Base-by-base conservation (phyloP, 1,140 invertebrate species). In the Andricus grossulariae region DNA sequence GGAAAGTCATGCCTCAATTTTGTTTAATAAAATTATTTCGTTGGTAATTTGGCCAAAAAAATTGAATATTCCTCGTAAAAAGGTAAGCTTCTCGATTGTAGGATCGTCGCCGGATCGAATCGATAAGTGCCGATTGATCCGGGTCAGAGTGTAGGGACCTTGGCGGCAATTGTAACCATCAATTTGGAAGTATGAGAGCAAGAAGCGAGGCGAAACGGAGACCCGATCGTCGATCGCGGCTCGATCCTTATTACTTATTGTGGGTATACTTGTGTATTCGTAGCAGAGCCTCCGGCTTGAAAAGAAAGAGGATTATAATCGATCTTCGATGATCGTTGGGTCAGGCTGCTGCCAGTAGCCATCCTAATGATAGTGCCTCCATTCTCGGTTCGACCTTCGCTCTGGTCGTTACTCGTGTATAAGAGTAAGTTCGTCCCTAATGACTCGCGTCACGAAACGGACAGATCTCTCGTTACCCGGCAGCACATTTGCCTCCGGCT, bases 361-460 rank as follows among this genome's bases (percentile, higher is more conserved):
- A 57, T 75, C 72, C 72, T 82, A 82, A 82, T 82, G 78, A 84
- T 78, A 82, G 80, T 75, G 71, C 54, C 79, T 71, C 74, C 57
- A 49, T 72, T 80, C 60, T 55, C 60, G 49, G 50, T 55, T 71
- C 77, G 78, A 83, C 82, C 81, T 83, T 83, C 74, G 79, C 75
- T 78, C 78, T 76, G 76, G 52, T 82, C 82, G 75, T 83, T 85
- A 81, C 76, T 77, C 71, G 55, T 73, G 60, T 66, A 66, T 39
- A 75, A 81, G 80, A 77, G 75, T 54, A 75, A 81, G 72, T 50
- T 72, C 39, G 55, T 60, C 49, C 73, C 73, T 84, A 84, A 87
- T 83, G 82, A 78, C 70, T 80, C 79, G 71, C 82, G 81, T 85
- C 86, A 84, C 82, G 83, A 79, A 81, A 84, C 76, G 73, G 50